Base-by-base conservation (phyloP, 1,140 invertebrate genomes). In the Maniola jurtina region DNA sequence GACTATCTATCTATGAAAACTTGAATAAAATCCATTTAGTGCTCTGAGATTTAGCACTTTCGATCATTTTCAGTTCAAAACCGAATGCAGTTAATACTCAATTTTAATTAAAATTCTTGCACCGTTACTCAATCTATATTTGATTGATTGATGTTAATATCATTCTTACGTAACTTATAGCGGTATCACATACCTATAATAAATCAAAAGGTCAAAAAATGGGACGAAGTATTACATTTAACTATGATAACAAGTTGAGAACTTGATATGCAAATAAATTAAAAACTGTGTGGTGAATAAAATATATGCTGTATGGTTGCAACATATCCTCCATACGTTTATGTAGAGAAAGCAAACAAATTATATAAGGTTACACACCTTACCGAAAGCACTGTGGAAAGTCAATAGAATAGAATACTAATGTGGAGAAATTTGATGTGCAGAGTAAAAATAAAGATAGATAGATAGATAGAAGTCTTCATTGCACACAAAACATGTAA, bases 281-380 rank as follows among this genome's bases (percentile, higher is more conserved):
- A 54, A 14, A 54, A 54, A 54, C 52, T 25, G 16, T 54, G 33
- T 9, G 52, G 58, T 58, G 48, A 66, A 36, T 40, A 11, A 25
- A 25, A 25, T 25, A 6, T 38, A 68, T 25, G 34, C 38, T 8
- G 58, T 66, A 64, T 57, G 35, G 64, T 79, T 74, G 71, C 72
- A 61, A 69, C 64, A 79, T 56, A 72, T 77, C 68, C 70, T 71
- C 76, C 64, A 72, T 74, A 76, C 25, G 4, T 4, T 25, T 76
- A 33, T 61, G 68, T 57, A 76, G 84, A 83, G 85, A 88, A 88
- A 88, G 85, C 83, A 81, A 80, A 84, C 69, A 84, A 83, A 84
- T 84, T 79, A 72, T 75, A 73, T 70, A 75, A 69, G 68, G 70
- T 70, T 57, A 64, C 50, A 47, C 70, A 70, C 70, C 9, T n/a